Evolutionary conservation across 2,888 invertebrate genomes (phyloP), one percentile per base, ranked within the genome.

Genomic region (Tachina grossa): DNA sequence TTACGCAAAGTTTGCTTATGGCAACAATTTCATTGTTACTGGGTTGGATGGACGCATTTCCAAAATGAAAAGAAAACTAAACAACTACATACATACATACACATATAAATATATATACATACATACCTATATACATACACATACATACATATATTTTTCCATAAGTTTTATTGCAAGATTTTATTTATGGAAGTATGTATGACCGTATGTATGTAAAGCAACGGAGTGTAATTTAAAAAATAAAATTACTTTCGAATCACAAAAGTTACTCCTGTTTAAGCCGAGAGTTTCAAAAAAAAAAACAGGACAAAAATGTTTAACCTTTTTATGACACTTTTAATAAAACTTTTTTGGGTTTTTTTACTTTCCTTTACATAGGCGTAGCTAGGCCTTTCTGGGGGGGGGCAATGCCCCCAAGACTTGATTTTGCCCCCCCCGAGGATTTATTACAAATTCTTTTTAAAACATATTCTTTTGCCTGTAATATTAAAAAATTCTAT

Each of bases 171-270:
- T 31, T 31, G 31, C 31, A 31, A 6, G 6, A 11, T 5, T 55
- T 55, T 11, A 19, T 10, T 2, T 22, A 22, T 10, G 19, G 2
- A 41, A 49, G 49, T n/a, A 51, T 14, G 11, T 9, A 49, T n/a
- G 2, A 14, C 4, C 3, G 14, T 14, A 49, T 14, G 13, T 49
- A n/a, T 13, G 11, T n/a, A 51, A 5, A 39, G 53, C 13, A 45
- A 8, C 16, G 13, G 2, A 51, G 51, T 63, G 51, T 63, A 59
- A 63, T 76, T 69, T 69, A 51, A 68, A 63, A 81, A 63, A 83
- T 76, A 71, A 85, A 79, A 85, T 82, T 85, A 83, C 79, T 83
- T 85, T 76, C 83, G 83, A 85, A 85, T 85, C 85, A 79, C 83
- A 66, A 61, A 79, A 85, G 79, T 83, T 79, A 79, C 31, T 31